Percentiles rank a stretch among this genome's conserved stretches.
phyloP scores from a whole-genome alignment of 2,113 vertebrate genomes.

The Psittacus erithacus region DNA sequence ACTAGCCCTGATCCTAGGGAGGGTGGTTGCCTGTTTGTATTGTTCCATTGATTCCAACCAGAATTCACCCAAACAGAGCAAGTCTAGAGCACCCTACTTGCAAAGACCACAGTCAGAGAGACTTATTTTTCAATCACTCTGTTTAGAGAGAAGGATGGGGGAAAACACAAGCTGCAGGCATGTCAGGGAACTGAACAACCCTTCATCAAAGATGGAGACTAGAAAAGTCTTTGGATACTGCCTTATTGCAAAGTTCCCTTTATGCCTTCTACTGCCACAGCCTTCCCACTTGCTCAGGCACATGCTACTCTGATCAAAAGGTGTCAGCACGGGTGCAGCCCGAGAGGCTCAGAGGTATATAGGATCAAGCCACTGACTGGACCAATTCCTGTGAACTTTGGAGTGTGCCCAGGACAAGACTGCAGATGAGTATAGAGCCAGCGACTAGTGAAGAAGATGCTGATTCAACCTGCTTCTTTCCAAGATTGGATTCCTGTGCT shows the following conservation, averaged over 20 bases:
- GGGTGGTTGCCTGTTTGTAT: neutral
- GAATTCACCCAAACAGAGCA: neutral
- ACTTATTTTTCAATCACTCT: neutral
- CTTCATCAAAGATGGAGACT: neutral
- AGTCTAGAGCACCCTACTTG: neutral
- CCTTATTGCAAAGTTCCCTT: neutral
- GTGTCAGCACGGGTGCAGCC: neutral
- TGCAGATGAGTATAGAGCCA: neutral
- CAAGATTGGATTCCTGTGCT: neutral
- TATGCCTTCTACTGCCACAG: neutral
- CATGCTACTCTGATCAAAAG: neutral
- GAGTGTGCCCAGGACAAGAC: neutral
- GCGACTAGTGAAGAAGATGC: neutral
- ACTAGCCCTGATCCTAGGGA: neutral
- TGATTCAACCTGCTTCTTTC: neutral
- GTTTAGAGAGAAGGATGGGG: neutral
- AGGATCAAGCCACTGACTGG: neutral
- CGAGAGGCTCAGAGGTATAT: neutral
- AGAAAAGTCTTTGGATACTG: neutral
- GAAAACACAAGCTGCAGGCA: neutral
- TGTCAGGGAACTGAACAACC: neutral
- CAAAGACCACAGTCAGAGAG: neutral
- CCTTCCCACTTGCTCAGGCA: neutral
- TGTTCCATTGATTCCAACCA: neutral
- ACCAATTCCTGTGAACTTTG: neutral